Evolutionary conservation across 2,113 vertebrate genomes (phyloP).

Genomic region (Alaudala cheleensis): DNA sequence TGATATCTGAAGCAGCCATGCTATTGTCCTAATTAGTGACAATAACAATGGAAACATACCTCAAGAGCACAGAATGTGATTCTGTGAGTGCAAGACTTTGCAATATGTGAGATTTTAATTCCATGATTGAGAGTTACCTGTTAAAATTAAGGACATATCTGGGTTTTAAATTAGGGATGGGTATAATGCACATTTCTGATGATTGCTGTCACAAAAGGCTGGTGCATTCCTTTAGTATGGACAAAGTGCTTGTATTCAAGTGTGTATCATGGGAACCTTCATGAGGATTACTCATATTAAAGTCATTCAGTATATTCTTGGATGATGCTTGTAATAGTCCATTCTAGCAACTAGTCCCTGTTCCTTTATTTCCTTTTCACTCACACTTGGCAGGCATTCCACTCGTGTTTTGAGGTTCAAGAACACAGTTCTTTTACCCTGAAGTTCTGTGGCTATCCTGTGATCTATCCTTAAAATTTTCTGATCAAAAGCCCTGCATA

Average conservation of each 20-base stretch:
- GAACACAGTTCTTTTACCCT: neutral
- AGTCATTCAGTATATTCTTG: neutral
- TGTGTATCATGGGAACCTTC: neutral
- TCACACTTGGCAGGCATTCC: neutral
- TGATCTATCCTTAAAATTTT: neutral
- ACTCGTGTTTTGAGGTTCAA: neutral
- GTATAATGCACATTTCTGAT: neutral
- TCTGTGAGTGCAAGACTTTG: neutral
- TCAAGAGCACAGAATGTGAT: neutral
- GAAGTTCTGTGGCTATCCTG: neutral
- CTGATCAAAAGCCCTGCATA: neutral
- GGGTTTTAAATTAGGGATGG: neutral
- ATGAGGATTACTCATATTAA: neutral
- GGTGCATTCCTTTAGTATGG: neutral
- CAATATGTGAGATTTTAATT: neutral
- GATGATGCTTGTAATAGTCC: neutral
- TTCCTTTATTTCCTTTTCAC: neutral
- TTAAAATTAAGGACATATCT: neutral
- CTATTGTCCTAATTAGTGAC: neutral
- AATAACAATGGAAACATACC: neutral
- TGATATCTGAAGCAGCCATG: neutral
- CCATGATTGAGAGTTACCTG: accelerated
- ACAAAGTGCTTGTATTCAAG: neutral
- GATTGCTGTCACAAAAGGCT: neutral
- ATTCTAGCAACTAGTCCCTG: neutral